Evolutionary conservation across 2,797 vertebrate species (phyloP), one percentile per base, ranked within the genome.

Genomic region (Smutsia temminckii): DNA sequence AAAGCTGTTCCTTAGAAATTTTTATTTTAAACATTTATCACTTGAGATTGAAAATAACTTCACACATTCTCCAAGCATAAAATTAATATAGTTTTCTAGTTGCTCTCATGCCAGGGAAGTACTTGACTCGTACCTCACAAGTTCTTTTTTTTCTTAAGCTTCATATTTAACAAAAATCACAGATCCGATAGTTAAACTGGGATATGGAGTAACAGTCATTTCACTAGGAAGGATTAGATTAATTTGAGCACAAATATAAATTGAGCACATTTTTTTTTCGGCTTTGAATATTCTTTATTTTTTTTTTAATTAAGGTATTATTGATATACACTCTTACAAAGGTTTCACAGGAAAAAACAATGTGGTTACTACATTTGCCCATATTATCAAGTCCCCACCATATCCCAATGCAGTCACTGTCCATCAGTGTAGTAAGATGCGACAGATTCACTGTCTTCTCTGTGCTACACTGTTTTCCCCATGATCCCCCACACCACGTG

Each of bases 11-110:
- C 68, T 75, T 79, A 46, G 32, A 78, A 81, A 66, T 25, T 80
- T 87, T 78, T 79, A 79, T 80, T 90, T 85, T 81, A 89, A 93
- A 79, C 17, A 74, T 51, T 91, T 17, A 61, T 85, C 46, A 49
- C 32, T 75, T 85, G 23, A 69, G 13, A 93, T 46, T 79, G 64
- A 93, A 95, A 93, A 69, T 9, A 51, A 81, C 57, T 88, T 88
- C 75, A 69, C 53, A 34, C 27, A 57, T 34, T 64, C 71, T 88
- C 87, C 34, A 81, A 85, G 9, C 25, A 46, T 2, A 74, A 20
- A 16, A 79, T n/a, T 84, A 79, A 77, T 37, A 53, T 40, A 68
- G 51, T 53, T 79, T 32, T 88, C 6, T 7, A 8, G 17, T 23
- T 89, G n/a, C 11, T 75, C 66, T 81, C 7, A 21, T 55, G 51